A percentile compares a stretch with the other conserved stretches of the same genome.
Evolutionary conservation across 1,140 invertebrate species (phyloP).

Genomic region (Zaprionus nigranus): DNA sequence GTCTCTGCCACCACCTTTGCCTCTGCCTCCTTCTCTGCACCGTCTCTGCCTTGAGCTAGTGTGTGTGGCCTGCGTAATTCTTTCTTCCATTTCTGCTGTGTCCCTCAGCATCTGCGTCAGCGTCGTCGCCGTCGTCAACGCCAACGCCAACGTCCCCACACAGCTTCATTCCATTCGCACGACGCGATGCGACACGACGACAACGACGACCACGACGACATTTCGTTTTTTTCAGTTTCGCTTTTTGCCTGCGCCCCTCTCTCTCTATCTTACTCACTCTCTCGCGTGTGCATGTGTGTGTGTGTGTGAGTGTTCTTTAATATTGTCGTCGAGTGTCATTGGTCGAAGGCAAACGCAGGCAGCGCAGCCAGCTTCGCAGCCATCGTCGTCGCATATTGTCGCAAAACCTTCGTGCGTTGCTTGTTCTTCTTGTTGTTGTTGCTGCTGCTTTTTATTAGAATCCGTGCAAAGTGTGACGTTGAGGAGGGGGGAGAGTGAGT

Average conservation of each 20-base stretch:
- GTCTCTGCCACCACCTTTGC: conserved; percentile 13
- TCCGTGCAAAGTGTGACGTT: conserved; percentile 13
- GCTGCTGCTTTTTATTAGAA: conserved; percentile 67
- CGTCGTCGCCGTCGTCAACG: conserved; percentile 7
- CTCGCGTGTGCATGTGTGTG: conserved; percentile 21
- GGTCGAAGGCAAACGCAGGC: conserved; percentile 70
- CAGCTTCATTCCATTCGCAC: conserved; percentile 17
- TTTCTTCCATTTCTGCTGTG: conserved; percentile 36
- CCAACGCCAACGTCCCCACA: conserved; percentile 17
- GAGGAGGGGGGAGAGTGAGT: background rate
- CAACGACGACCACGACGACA: conserved; percentile 55
- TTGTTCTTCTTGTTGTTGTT: conserved; percentile 28
- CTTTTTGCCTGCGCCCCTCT: conserved; percentile 60
- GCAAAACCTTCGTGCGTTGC: conserved; percentile 44
- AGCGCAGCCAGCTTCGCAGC: conserved; percentile 38
- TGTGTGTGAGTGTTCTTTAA: conserved; percentile 65
- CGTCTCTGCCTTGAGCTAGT: conserved; percentile 38
- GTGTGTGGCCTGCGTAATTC: conserved; percentile 45
- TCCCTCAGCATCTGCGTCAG: conserved; percentile 63
- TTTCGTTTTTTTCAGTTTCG: conserved; percentile 76
- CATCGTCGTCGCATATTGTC: conserved; percentile 56
- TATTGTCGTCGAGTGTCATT: conserved; percentile 85
- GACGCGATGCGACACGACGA: conserved; percentile 13
- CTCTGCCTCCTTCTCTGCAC: conserved; percentile 15
- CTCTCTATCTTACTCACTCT: conserved; percentile 8